Evolutionary conservation across 2,797 vertebrate genomes (phyloP), one percentile per base, ranked within the genome.

Genomic region (Margarornis squamiger): DNA sequence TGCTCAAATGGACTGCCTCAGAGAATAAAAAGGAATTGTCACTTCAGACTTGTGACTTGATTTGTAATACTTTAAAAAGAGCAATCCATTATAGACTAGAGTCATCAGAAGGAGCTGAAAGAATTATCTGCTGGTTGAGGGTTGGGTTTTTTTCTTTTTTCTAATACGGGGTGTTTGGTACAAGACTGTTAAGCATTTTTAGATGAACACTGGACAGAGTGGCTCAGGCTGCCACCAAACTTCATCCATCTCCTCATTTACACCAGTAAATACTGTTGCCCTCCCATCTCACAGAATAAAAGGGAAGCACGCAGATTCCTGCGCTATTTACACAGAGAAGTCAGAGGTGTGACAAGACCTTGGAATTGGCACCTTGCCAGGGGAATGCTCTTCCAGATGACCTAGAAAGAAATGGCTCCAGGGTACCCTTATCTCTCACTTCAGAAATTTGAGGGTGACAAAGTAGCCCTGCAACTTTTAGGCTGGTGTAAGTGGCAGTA

Each of bases 341-440:
- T 95, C 96, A 95, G 94, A 97, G 90, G 95, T 96, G 93, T 94
- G 86, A 97, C 80, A 45, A 93, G 94, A 95, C 94, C 88, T 83
- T 75, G 77, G 74, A 79, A 95, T 68, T 95, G 95, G 95, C 88
- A 0, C 77, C 74, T 73, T 1, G 83, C 94, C 93, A 96, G 49
- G 80, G 34, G 49, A 93, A 92, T 95, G 88, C 65, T 95, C 83
- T 95, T 92, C 58, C 45, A 2, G 3, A 4, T 83, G 94, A 96
- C 95, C 96, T 58, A 95, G 49, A 61, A 92, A 92, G 63, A 83
- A 85, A 95, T 54, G 58, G 74, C 85, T 95, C 95, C 26, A 32
- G 49, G 54, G 77, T 27, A 46, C 24, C 32, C 80, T 96, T 97
- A 95, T 96, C 96, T 93, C 38, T 48, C 94, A 85, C 96, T 96